Evolutionary conservation across 1,140 invertebrate species (phyloP).

Genomic region (Drosophila nasuta): DNA sequence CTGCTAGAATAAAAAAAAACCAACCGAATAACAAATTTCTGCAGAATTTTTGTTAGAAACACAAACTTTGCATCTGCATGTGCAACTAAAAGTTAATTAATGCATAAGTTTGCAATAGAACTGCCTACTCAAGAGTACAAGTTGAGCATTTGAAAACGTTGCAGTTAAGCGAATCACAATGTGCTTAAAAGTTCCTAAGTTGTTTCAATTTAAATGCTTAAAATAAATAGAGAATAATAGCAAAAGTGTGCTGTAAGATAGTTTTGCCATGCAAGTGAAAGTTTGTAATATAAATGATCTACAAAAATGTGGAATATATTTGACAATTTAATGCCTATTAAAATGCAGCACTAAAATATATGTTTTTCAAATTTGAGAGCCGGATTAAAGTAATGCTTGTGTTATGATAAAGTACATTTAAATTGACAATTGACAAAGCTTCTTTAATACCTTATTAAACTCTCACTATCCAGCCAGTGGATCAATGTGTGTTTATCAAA

Average conservation of each 20-base stretch:
- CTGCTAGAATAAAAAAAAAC: not conserved
- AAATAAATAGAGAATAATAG: not conserved
- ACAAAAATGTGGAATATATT: too few relatives aligned
- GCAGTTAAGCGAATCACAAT: not conserved
- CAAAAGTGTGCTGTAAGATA: not conserved
- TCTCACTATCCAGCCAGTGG: not conserved
- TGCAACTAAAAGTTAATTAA: slow-evolving; percentile 18
- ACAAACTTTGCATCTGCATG: not conserved
- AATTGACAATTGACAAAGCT: not conserved
- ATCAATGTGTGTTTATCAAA: slow-evolving; percentile 34
- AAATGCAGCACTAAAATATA: too few relatives aligned
- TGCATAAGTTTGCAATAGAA: slow-evolving; percentile 6
- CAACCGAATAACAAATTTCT: not conserved
- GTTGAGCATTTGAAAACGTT: not conserved
- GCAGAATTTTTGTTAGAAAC: slow-evolving; percentile 15
- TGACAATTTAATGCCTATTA: too few relatives aligned
- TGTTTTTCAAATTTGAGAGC: too few relatives aligned
- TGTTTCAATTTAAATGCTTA: not conserved
- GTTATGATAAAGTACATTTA: too few relatives aligned
- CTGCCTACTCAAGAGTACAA: slow-evolving; percentile 1
- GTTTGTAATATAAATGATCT: not conserved
- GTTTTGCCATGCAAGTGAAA: not conserved
- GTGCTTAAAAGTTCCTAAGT: slow-evolving; percentile 2
- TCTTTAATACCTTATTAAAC: not conserved
- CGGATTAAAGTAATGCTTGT: too few relatives aligned